Evolutionary conservation across 2,113 vertebrate species (phyloP), one percentile per base, ranked within the genome.

Genomic region (Leiothrix lutea): DNA sequence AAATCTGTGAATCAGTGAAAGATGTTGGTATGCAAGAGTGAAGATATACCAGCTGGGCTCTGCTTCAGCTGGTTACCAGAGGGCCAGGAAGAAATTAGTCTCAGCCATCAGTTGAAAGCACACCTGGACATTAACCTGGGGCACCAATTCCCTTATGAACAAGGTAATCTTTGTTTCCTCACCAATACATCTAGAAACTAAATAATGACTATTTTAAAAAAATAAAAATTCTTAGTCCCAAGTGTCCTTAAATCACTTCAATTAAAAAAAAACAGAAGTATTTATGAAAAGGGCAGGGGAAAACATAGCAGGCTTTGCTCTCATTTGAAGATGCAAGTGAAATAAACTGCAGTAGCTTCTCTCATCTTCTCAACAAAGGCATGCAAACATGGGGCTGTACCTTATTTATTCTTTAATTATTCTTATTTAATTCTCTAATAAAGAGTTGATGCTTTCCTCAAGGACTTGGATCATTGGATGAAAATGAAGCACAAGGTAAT

Each of bases 51-150:
- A 98, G 97, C 97, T 98, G 97, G 97, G 88, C 95, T 92, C 65
- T 62, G 92, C 96, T 97, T 97, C 98, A 98, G 97, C 97, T 98
- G 97, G 91, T 96, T 98, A 96, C 98, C 97, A 97, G 95, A 96
- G 95, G 98, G 98, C 95, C 97, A 98, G 98, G 98, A 98, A 98
- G 97, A 97, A 98, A 98, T 98, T 98, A 98, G 98, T 98, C 97
- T 98, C 98, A 98, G 96, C 84, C 97, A 91, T 77, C 93, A 97
- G 96, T 97, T 97, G 96, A 98, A 98, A 98, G 97, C 97, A 97
- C 98, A 98, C 98, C 97, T 98, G 98, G 97, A 92, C 88, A 86
- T 97, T 98, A 98, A 98, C 97, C 98, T 97, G 97, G 96, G 98
- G 98, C 98, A 95, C 95, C 86, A 94, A 97, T 96, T 96, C 96